Conservation (phyloP, 35 echinoderm and acorn worm species). For the Ophioderma brevispina region DNA sequence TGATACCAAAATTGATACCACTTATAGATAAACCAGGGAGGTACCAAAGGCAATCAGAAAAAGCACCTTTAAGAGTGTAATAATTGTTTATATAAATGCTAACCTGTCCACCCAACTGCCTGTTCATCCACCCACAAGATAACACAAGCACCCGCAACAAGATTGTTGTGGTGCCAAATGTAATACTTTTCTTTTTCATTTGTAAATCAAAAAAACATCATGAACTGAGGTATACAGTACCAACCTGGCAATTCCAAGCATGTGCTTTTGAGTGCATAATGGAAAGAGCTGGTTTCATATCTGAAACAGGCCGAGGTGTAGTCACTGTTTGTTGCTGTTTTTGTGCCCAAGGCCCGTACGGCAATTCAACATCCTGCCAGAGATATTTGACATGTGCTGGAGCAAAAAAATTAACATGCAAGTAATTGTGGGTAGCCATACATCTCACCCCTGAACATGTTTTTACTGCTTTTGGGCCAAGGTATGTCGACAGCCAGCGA, state of each 20-base stretch:
- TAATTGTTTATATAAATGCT: too few relatives aligned
- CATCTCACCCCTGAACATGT: neutral
- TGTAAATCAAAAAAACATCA: too few relatives aligned
- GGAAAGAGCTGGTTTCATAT: neutral
- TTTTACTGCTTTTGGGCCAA: slow-evolving; percentile 1
- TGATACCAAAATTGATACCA: too few relatives aligned
- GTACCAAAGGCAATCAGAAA: too few relatives aligned
- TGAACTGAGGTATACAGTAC: too few relatives aligned
- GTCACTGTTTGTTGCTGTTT: neutral
- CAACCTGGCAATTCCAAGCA: neutral
- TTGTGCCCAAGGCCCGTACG: neutral
- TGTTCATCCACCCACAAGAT: too few relatives aligned
- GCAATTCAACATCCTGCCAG: neutral
- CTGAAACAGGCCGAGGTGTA: neutral
- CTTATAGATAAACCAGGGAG: too few relatives aligned
- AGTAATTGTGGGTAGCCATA: neutral
- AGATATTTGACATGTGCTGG: neutral
- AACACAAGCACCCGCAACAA: too few relatives aligned
- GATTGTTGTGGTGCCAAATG: too few relatives aligned
- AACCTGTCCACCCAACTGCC: too few relatives aligned
- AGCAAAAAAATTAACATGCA: neutral
- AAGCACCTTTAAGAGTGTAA: too few relatives aligned
- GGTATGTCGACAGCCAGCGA: neutral
- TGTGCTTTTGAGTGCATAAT: neutral
- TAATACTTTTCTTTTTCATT: too few relatives aligned